phyloP scores from a whole-genome alignment of 2,113 vertebrate species.

The Polypterus senegalus region DNA sequence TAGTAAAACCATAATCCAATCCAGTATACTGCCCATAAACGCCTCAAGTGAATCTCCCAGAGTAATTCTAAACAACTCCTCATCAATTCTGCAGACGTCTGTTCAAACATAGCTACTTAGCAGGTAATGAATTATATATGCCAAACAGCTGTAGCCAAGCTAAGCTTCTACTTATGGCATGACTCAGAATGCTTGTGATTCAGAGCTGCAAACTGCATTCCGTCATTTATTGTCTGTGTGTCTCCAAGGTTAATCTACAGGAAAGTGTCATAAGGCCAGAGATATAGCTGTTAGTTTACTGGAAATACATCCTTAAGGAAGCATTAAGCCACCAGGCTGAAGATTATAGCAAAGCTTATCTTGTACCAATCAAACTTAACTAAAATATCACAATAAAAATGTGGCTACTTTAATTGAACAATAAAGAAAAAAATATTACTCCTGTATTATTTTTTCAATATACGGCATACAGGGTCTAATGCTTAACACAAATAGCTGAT shows the following conservation, averaged over 20 bases:
- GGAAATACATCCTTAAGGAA: background rate
- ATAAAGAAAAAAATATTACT: too few species aligned
- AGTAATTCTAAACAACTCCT: background rate
- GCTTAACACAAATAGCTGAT: too few species aligned
- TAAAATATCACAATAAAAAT: too few species aligned
- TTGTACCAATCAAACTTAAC: too few species aligned
- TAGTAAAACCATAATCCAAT: too few species aligned
- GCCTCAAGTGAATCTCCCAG: background rate
- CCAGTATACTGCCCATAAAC: too few species aligned
- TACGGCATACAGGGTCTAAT: too few species aligned
- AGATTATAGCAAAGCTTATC: too few species aligned
- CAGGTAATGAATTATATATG: background rate
- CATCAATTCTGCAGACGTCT: background rate
- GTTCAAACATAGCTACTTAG: background rate
- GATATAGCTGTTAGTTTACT: background rate
- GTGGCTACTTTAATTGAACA: too few species aligned
- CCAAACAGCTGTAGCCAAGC: background rate
- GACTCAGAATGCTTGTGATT: conserved; percentile 1
- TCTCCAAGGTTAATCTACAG: background rate
- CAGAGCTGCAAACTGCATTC: background rate
- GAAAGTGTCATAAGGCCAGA: background rate
- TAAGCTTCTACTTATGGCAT: background rate
- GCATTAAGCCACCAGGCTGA: background rate
- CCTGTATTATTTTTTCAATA: too few species aligned
- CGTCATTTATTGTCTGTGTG: background rate